Conservation (phyloP, 2,888 invertebrate species). For the Hirtodrosophila cameraria region DNA sequence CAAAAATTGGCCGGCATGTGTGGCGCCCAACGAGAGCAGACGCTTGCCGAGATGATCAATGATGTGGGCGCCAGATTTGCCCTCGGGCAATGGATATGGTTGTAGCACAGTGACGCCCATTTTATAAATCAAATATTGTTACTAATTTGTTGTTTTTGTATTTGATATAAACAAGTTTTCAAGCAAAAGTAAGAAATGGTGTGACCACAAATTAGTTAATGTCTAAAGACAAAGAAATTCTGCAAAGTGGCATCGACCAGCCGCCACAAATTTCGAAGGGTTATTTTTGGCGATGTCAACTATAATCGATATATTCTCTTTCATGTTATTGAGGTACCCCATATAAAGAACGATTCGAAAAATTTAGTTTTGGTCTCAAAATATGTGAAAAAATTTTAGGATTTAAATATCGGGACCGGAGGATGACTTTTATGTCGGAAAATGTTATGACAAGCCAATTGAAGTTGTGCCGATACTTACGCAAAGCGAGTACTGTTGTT, state of each 20-base stretch:
- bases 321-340: too few species aligned
- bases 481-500: too few species aligned
- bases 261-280: neutral
- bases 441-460: too few species aligned
- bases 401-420: too few species aligned
- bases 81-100: constrained; percentile 94
- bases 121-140: neutral
- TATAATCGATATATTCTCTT: too few species aligned
- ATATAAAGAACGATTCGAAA: too few species aligned
- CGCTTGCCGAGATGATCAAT: constrained; percentile 94
- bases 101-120: constrained; percentile 86
- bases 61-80: constrained; percentile 94
- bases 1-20: constrained; percentile 94
- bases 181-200: neutral
- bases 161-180: neutral
- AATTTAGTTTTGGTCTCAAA: too few species aligned
- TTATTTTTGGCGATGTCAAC: too few species aligned
- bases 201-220: constrained; percentile 1
- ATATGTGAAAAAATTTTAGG: too few species aligned
- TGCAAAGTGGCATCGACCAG: neutral
- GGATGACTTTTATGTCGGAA: too few species aligned
- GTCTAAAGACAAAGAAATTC: neutral
- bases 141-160: neutral
- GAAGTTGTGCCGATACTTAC: too few species aligned
- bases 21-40: constrained; percentile 91